A percentile compares a stretch with the other conserved stretches of the same genome.
These are phyloP conservation scores for Thecocarcelia acutangulata DNA, from an alignment of 2,888 invertebrate species.

Conservation along the genomic window DNA sequence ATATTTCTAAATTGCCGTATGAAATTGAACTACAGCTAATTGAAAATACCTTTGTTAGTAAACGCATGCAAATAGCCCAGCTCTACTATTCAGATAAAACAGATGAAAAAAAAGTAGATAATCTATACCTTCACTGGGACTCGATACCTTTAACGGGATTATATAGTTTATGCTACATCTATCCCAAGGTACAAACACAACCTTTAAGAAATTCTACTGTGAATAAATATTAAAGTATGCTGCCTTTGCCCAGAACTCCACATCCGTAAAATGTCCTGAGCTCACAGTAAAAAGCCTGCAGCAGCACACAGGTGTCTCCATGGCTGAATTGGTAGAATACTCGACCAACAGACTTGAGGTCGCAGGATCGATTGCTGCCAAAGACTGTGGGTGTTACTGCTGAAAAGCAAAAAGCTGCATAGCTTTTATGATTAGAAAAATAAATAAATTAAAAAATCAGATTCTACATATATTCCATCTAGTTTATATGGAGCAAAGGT, in stretches of 20 bases:
- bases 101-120: constrained; percentile 86
- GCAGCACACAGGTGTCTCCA: too few relatives aligned
- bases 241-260: constrained; percentile 44
- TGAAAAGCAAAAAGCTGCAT: too few relatives aligned
- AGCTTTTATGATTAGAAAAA: too few relatives aligned
- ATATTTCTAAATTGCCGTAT: constrained; percentile 95
- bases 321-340: too few relatives aligned
- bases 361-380: too few relatives aligned
- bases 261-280: constrained; percentile 55
- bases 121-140: constrained; percentile 49
- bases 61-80: constrained; percentile 92
- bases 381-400: too few relatives aligned
- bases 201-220: constrained; percentile 84
- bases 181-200: constrained; percentile 83
- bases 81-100: constrained; percentile 93
- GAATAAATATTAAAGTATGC: constrained; percentile 76
- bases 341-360: too few relatives aligned
- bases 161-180: constrained; percentile 79
- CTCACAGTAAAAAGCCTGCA: constrained; percentile 41
- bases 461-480: too few relatives aligned
- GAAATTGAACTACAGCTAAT: constrained; percentile 96
- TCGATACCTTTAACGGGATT: too few relatives aligned
- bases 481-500: too few relatives aligned
- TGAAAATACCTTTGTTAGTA: constrained; percentile 91
- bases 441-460: too few relatives aligned